Evolutionary conservation across 2,113 vertebrate species (phyloP).

Genomic region (Psophia crepitans): DNA sequence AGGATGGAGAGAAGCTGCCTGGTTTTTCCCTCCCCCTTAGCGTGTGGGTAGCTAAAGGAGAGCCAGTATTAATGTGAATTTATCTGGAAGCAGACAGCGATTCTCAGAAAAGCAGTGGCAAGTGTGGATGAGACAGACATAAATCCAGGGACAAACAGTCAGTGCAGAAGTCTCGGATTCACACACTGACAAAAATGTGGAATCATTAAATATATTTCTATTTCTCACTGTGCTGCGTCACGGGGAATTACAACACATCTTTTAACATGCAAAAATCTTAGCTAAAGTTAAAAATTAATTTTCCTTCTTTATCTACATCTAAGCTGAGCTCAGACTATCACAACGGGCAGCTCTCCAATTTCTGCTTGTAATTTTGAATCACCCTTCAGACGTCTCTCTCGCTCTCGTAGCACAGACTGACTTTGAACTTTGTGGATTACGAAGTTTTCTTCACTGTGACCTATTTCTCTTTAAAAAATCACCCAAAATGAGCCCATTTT

Average conservation of each 20-base stretch:
- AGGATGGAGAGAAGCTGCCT: neutral
- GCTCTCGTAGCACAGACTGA: neutral
- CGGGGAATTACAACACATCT: neutral
- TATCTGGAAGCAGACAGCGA: neutral
- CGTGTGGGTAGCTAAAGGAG: neutral
- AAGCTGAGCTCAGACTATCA: neutral
- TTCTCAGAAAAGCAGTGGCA: neutral
- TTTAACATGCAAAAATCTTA: neutral
- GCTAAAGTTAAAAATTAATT: conserved; percentile 42
- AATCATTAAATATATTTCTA: neutral
- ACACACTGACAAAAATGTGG: neutral
- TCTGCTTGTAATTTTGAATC: neutral
- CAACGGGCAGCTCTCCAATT: neutral
- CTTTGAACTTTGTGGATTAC: neutral
- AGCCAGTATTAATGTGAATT: neutral
- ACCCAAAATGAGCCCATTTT: neutral
- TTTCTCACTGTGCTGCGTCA: neutral
- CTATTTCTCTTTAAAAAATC: neutral
- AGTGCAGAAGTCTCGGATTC: neutral
- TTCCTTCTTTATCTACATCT: neutral
- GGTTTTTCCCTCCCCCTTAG: neutral
- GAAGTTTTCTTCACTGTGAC: neutral
- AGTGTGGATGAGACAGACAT: neutral
- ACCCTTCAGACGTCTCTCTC: neutral
- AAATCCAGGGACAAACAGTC: neutral